Conservation (phyloP, 2,888 invertebrate genomes). For the Heliothis peltigera region DNA sequence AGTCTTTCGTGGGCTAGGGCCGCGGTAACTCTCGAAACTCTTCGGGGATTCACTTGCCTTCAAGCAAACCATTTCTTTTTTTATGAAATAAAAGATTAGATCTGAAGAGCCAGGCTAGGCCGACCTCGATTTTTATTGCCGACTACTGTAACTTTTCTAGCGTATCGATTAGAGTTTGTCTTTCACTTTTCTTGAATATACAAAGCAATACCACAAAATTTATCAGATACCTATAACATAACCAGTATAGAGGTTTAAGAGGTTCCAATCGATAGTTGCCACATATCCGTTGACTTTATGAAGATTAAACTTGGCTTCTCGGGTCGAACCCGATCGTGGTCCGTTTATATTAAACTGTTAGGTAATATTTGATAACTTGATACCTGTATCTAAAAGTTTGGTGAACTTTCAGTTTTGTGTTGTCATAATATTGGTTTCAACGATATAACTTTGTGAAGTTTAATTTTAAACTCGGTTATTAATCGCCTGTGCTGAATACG, state of each 20-base stretch:
- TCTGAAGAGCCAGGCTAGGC: no score
- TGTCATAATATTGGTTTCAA: slow-evolving; percentile 22
- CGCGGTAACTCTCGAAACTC: no score
- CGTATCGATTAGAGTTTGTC: not conserved
- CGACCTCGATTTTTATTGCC: no score
- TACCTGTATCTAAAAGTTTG: slow-evolving; percentile 31
- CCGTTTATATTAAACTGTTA: slow-evolving; percentile 47
- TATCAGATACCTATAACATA: slow-evolving; percentile 9
- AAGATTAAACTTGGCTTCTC: slow-evolving; percentile 48
- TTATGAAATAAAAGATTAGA: slow-evolving; percentile 22
- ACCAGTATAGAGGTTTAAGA: slow-evolving; percentile 23
- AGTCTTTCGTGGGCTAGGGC: no score
- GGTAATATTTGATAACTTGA: slow-evolving; percentile 41
- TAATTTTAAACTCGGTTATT: not conserved
- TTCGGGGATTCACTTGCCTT: no score
- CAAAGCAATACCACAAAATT: slow-evolving; percentile 23
- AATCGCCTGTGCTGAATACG: not conserved
- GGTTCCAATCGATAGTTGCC: slow-evolving; percentile 34
- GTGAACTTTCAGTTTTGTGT: slow-evolving; percentile 21
- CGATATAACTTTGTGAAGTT: slow-evolving; percentile 6
- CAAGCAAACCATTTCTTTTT: no score
- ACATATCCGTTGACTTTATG: slow-evolving; percentile 49
- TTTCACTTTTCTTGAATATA: not conserved
- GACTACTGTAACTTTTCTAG: no score
- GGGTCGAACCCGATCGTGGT: slow-evolving; percentile 22